Evolutionary conservation across 1,140 invertebrate species (phyloP).

Genomic region (Ips nitidus): DNA sequence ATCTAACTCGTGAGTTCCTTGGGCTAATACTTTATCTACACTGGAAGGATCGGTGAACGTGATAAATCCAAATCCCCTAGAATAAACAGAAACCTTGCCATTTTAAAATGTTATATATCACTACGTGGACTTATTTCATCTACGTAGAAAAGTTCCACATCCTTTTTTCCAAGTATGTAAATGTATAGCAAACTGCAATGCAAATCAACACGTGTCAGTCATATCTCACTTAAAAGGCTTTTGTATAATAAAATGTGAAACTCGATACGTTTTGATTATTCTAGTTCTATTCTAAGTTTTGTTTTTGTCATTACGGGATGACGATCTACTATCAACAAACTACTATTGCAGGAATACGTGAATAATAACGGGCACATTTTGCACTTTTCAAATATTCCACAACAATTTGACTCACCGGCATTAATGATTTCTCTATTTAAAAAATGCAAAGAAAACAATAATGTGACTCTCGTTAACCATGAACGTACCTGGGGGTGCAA

Average conservation of each 20-base stretch:
- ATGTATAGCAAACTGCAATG: slow-evolving; percentile 31
- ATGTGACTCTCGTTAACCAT: slow-evolving; percentile 1
- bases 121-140: slow-evolving; percentile 32
- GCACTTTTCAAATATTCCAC: too few relatives aligned
- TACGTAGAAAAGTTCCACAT: slow-evolving; percentile 11
- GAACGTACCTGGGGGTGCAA: slow-evolving; percentile 51
- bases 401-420: too few relatives aligned
- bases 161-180: slow-evolving; percentile 9
- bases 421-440: slow-evolving; percentile 14
- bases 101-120: slow-evolving; percentile 14
- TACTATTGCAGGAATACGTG: too few relatives aligned
- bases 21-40: slow-evolving; percentile 92
- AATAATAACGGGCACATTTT: too few relatives aligned
- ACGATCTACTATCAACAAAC: too few relatives aligned
- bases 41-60: slow-evolving; percentile 91
- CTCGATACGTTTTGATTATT: too few relatives aligned
- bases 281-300: too few relatives aligned
- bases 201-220: too few relatives aligned
- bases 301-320: too few relatives aligned
- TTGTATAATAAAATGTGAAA: too few relatives aligned
- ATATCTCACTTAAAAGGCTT: too few relatives aligned
- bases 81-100: slow-evolving; percentile 57
- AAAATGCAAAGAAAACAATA: slow-evolving; percentile 30
- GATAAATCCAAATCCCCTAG: slow-evolving; percentile 96
- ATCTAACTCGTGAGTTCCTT: slow-evolving; percentile 91